Evolutionary conservation across 2,113 vertebrate species (phyloP), one percentile per base, ranked within the genome.

Genomic region (Columba livia): DNA sequence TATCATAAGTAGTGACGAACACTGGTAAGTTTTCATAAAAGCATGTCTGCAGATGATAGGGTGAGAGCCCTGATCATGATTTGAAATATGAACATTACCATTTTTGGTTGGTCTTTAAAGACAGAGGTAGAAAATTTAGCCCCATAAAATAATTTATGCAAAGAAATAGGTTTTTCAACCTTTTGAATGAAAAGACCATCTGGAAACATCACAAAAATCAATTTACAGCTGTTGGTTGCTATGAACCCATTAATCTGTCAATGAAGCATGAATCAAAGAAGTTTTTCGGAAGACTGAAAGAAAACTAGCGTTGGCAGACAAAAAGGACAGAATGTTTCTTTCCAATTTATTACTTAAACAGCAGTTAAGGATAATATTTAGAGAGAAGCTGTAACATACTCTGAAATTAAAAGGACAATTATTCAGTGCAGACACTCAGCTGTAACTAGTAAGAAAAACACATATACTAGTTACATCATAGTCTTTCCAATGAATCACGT

Each of bases 51-150:
- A 86, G 25, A 2, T 19, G 54, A 31, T 3, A 18, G 10, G 1
- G 6, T 11, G 9, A 79, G 3, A 77, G 20, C 5, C 34, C 56
- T 0, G 0, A 48, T 28, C 4, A 44, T 12, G 12, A 85, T 50
- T 26, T 15, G 29, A 62, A 12, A 79, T 7, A 64, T 3, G 31
- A 8, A 19, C 0, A 0, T 40, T 34, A 67, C 66, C 4, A 28
- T n/a, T 91, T 74, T 26, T 65, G 9, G 7, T 3, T 32, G 20
- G 29, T 51, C 32, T 77, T 84, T 32, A 53, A 56, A 84, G 25
- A 80, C 9, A 32, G 16, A 57, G 9, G 32, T 50, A n/a, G 36
- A 10, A 67, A 85, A 67, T 25, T 14, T 2, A 67, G 11, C 21
- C 24, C 69, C 9, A 40, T 15, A 77, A 75, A 58, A 21, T 18